These are phyloP conservation scores for Pogona vitticeps DNA, from an alignment of 2,113 vertebrate species.

Conservation along the genomic window DNA sequence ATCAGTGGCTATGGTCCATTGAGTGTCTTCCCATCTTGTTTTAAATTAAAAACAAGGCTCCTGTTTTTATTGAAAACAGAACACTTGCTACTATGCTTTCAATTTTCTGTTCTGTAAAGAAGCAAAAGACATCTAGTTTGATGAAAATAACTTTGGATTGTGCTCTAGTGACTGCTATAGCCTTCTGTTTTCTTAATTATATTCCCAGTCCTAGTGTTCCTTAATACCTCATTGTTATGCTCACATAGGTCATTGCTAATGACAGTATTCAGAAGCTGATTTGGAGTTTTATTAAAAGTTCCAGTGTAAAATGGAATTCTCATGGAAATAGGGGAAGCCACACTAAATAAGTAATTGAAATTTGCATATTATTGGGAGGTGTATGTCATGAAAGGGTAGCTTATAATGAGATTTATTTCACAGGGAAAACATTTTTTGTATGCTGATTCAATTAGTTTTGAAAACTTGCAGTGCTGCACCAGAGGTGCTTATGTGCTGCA, in stretches of 20 bases:
- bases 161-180: neutral
- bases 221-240: conserved; percentile 23
- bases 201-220: neutral
- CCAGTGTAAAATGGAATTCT: conserved; percentile 17
- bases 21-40: no score
- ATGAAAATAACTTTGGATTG: conserved; percentile 6
- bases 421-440: conserved; percentile 30
- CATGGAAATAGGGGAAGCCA: conserved; percentile 5
- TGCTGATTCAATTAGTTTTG: conserved; percentile 39
- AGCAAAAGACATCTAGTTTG: neutral
- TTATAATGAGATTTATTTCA: conserved; percentile 36
- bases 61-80: neutral
- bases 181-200: conserved; percentile 8
- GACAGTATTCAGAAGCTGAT: conserved; percentile 12
- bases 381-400: conserved; percentile 12
- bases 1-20: neutral
- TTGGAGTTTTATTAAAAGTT: conserved; percentile 35
- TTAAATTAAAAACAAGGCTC: no score
- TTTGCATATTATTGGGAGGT: conserved; percentile 26
- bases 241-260: conserved; percentile 21
- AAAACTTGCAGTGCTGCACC: conserved; percentile 11
- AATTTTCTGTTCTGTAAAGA: neutral
- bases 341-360: conserved; percentile 30
- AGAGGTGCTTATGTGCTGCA: conserved; percentile 9
- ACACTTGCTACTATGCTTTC: neutral